Evolutionary conservation across 2,888 invertebrate genomes (phyloP), one percentile per base, ranked within the genome.

Genomic region (Elysia crispata): DNA sequence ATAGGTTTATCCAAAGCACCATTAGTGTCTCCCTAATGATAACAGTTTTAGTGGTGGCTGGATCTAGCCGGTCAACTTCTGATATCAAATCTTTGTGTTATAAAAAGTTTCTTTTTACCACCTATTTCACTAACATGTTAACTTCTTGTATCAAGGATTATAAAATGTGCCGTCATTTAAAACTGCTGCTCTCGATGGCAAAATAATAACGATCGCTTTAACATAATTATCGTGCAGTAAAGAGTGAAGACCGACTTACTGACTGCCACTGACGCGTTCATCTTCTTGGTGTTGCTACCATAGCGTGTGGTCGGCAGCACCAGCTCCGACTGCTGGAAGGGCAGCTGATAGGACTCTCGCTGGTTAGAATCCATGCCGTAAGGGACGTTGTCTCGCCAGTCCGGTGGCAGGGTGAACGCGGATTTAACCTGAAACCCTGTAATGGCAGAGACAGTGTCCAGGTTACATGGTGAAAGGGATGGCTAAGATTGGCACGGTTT

Each of bases 361-460:
- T 87, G 85, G 57, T 84, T 86, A 18, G 88, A 86, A 80, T 89
- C 87, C 60, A 89, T 79, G 6, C 87, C 87, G 82, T 87, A 90
- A 3, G 88, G 88, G 13, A 88, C 85, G 60, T 86, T 84, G 64
- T 87, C 86, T 77, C 87, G 87, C 89, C 89, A 90, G 81, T 90
- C 89, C 5, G 85, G 85, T 0, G 89, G 87, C 31, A 86, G 81
- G 23, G 84, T 81, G 76, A 85, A 88, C 11, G 89, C 89, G 62
- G 85, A 83, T 78, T 86, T 86, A 49, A 89, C 81, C 69, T 88
- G 86, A 79, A 88, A 88, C 60, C 89, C 89, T 89, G 82, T 5
- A 60, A 33, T 28, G 11, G 5, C 41, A 41, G 41, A 41, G 41
- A 41, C 41, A 41, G 3, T 41, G 41, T 41, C 41, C 41, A 41